Percentiles rank a stretch among this genome's conserved stretches.
Conservation (phyloP, 1,140 invertebrate species). For the Aphaenogaster rudis region DNA sequence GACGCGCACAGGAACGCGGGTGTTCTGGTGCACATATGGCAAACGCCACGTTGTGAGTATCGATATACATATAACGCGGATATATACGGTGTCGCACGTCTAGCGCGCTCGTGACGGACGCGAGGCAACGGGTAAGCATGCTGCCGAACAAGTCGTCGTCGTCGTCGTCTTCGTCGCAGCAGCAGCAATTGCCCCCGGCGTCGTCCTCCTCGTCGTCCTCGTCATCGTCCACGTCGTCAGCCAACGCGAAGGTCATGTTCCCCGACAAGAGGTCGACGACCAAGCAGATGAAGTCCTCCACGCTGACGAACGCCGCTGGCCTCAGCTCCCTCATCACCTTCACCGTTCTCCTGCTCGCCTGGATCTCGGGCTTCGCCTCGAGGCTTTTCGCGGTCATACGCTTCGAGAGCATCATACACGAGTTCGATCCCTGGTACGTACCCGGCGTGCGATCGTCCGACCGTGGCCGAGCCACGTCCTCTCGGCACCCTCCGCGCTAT, state of each 20-base stretch:
- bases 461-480: neutral
- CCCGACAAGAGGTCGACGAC: constrained; percentile 82
- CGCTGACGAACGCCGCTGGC: constrained; percentile 89
- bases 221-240: constrained; percentile 52
- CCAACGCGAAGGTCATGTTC: constrained; percentile 81
- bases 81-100: constrained; percentile 9
- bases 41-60: constrained; percentile 64
- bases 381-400: constrained; percentile 99
- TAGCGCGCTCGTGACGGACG: constrained; percentile 32
- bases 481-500: neutral
- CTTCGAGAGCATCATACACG: constrained; percentile 99
- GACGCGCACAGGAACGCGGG: constrained; percentile 50
- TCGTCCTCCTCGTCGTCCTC: neutral
- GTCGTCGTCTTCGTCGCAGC: neutral
- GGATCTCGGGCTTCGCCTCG: constrained; percentile 98
- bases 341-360: constrained; percentile 96
- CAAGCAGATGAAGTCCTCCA: constrained; percentile 85
- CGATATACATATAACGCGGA: neutral
- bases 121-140: constrained; percentile 64
- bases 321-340: constrained; percentile 95
- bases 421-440: constrained; percentile 99
- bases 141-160: constrained; percentile 78
- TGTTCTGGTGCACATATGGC: constrained; percentile 68
- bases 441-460: neutral
- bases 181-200: neutral